These are phyloP conservation scores for Glomeris maerens DNA, from an alignment of 1,140 invertebrate species.

Conservation along the genomic window DNA sequence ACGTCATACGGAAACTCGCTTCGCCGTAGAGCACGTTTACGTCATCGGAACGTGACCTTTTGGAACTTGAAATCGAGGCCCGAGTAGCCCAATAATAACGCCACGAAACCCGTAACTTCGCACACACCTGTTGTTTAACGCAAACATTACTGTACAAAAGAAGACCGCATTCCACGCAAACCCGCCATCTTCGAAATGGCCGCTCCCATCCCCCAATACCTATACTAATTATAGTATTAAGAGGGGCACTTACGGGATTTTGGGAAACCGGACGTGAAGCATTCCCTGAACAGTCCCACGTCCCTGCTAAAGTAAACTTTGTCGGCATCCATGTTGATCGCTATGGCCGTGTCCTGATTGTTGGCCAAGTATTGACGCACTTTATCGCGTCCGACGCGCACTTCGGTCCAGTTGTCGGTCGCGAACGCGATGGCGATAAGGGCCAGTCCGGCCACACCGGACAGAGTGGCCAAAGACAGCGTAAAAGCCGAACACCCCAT, in stretches of 20 bases:
- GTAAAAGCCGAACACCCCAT: constrained; percentile 93
- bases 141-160: too few species aligned
- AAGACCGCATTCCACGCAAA: too few species aligned
- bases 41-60: too few species aligned
- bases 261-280: constrained; percentile 74
- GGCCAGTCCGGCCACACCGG: constrained; percentile 78
- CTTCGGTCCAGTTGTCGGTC: constrained; percentile 88
- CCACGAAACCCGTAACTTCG: too few species aligned
- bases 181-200: too few species aligned
- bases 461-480: constrained; percentile 81
- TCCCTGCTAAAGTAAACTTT: constrained; percentile 24
- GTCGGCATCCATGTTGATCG: constrained; percentile 19
- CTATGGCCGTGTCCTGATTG: constrained; percentile 10
- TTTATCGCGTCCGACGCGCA: constrained; percentile 70
- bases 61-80: too few species aligned
- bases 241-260: constrained; percentile 51
- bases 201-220: too few species aligned
- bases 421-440: constrained; percentile 82
- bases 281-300: constrained; percentile 69
- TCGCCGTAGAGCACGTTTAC: too few species aligned
- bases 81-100: too few species aligned
- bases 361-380: constrained; percentile 39
- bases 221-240: too few species aligned
- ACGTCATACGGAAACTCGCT: too few species aligned
- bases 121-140: too few species aligned